Base-by-base conservation (phyloP, 2,113 vertebrate genomes). In the Corvus cornix region DNA sequence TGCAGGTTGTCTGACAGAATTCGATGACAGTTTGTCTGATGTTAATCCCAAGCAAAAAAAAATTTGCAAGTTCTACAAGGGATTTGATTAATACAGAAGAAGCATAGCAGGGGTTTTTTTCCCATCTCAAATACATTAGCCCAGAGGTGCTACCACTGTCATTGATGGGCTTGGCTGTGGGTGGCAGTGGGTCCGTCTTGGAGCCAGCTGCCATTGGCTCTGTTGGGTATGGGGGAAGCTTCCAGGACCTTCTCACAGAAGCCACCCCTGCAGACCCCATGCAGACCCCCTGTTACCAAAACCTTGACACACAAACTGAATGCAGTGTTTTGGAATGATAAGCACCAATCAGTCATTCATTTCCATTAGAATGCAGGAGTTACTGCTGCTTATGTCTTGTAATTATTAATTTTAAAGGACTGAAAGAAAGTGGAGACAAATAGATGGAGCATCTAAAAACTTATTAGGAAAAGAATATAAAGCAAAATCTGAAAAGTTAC, bases 11-110 rank as follows among this genome's bases (percentile, higher is more conserved):
- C 46, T 70, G 52, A 67, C 37, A 89, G 56, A 75, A 58, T 62
- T 56, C 0, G 0, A 39, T 44, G 27, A 30, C 30, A 52, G 11
- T 41, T 75, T 67, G 13, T 18, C 43, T 52, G 27, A 58, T 53
- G 24, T 56, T 39, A 62, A 90, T 44, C 23, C 23, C 76, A 44
- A 30, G 20, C 1, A 13, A 78, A 86, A 60, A 33, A 33, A 48
- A 33, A 24, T 33, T 3, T 19, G 8, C n/a, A 72, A 7, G 14
- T 30, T 72, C 48, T 76, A 31, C 26, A 80, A 33, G 10, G n/a
- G n/a, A 35, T 49, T 33, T 86, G 31, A 75, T 58, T 62, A 83
- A 80, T 46, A 53, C 10, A 30, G 22, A 66, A 52, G 23, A 51
- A 83, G 52, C 49, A 83, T 5, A 58, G 28, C 22, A 41, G 28